Evolutionary conservation across 1,140 invertebrate genomes (phyloP).

Genomic region (Magallana gigas): DNA sequence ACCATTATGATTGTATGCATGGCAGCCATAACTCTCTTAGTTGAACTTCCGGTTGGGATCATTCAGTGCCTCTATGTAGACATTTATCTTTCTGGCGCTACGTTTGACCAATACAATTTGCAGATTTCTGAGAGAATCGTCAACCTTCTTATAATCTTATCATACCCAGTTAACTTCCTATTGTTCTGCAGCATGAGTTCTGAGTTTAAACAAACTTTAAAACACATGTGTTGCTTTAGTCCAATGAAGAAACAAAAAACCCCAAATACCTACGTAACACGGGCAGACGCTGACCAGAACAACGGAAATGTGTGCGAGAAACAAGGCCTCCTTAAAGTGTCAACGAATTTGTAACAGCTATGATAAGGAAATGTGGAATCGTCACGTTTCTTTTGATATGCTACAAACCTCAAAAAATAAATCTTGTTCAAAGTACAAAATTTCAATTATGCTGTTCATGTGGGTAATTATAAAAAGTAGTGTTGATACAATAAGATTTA

Average conservation of each 20-base stretch:
- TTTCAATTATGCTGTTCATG: no score
- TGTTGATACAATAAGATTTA: no score
- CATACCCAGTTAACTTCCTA: constrained; percentile 58
- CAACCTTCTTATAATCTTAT: constrained; percentile 55
- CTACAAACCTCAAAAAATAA: no score
- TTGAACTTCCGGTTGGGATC: constrained; percentile 54
- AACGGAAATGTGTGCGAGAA: not conserved
- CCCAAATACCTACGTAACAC: not conserved
- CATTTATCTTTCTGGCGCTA: constrained; percentile 31
- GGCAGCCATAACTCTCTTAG: constrained; percentile 55
- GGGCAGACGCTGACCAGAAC: not conserved
- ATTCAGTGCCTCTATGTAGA: constrained; percentile 51
- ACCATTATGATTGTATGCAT: constrained; percentile 58
- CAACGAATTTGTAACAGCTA: not conserved
- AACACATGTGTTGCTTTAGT: constrained; percentile 39
- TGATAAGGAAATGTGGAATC: no score
- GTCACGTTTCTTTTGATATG: no score
- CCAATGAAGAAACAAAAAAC: not conserved
- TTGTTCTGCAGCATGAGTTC: constrained; percentile 57
- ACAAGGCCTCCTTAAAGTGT: not conserved
- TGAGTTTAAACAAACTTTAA: constrained; percentile 55
- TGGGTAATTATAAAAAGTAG: no score
- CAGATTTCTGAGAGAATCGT: constrained; percentile 50
- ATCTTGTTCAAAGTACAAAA: no score
- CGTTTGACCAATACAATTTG: constrained; percentile 38